These are phyloP conservation scores for Eurypyga helias DNA, from an alignment of 2,113 vertebrate species.

Conservation along the genomic window DNA sequence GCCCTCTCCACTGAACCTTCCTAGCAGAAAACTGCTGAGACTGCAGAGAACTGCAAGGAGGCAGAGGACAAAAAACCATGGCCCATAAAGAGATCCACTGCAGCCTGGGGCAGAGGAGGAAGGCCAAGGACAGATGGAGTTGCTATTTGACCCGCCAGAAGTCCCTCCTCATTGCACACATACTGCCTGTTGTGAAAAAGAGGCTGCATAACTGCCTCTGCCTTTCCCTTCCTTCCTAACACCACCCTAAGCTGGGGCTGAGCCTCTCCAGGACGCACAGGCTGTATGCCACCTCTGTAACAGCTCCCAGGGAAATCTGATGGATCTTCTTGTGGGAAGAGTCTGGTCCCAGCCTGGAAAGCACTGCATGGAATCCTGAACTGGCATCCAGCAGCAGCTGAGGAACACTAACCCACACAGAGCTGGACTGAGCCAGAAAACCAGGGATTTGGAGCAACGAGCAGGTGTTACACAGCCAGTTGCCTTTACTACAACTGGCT, in stretches of 20 bases:
- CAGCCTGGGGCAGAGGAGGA: not conserved
- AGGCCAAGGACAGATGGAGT: not conserved
- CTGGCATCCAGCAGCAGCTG: not conserved
- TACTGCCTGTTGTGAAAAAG: not conserved
- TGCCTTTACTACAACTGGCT: not conserved
- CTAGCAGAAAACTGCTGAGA: not conserved
- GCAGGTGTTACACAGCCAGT: not conserved
- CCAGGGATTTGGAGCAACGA: not conserved
- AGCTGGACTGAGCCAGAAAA: not conserved
- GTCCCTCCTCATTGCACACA: not conserved
- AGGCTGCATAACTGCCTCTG: not conserved
- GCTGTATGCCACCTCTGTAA: not conserved
- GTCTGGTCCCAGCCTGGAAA: not conserved
- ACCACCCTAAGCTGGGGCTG: fast-evolving
- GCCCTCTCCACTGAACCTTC: not conserved
- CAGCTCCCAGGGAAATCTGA: not conserved
- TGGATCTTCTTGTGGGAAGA: not conserved
- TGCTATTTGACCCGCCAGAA: not conserved
- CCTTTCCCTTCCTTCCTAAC: not conserved
- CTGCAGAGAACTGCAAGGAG: not conserved
- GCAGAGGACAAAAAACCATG: not conserved
- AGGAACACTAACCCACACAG: not conserved
- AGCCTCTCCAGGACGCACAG: not conserved
- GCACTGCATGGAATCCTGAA: not conserved
- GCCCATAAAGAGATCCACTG: not conserved